Evolutionary conservation across 2,797 vertebrate genomes (phyloP).

Genomic region (Hippocampus kuda): DNA sequence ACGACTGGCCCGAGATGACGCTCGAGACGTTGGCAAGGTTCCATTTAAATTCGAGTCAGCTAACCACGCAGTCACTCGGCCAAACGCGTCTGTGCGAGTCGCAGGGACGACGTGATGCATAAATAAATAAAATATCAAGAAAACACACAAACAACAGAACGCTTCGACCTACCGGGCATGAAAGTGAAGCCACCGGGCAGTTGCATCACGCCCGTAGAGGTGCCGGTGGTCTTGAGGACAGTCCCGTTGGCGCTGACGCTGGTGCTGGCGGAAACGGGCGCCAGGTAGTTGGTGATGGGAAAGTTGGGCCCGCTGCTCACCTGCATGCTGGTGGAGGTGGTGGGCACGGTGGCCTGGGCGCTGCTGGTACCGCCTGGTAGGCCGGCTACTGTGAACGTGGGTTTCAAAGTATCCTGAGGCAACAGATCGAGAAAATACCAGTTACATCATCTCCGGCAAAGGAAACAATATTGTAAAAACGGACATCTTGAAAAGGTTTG

Average conservation of each 20-base stretch:
- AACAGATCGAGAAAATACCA: constrained; percentile 14
- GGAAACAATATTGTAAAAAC: not conserved
- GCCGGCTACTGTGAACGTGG: constrained; percentile 87
- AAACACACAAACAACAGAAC: not conserved
- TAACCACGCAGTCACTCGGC: constrained; percentile 8
- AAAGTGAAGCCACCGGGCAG: constrained; percentile 90
- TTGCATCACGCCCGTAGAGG: constrained; percentile 85
- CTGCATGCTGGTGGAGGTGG: constrained; percentile 97
- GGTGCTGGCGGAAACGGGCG: constrained; percentile 80
- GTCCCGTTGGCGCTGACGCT: constrained; percentile 87
- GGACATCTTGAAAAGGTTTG: not conserved
- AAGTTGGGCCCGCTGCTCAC: constrained; percentile 92
- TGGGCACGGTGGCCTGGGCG: constrained; percentile 80
- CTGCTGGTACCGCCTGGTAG: constrained; percentile 82
- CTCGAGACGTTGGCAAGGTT: constrained; percentile 13
- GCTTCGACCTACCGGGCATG: constrained; percentile 80
- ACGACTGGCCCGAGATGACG: constrained; percentile 10
- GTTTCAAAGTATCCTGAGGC: constrained; percentile 85
- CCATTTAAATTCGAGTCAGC: constrained; percentile 54
- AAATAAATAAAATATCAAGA: no score
- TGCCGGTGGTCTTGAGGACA: constrained; percentile 82
- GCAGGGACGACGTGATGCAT: not conserved
- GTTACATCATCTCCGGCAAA: not conserved
- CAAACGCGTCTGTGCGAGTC: not conserved
- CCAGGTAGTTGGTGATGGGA: constrained; percentile 98